Evolutionary conservation across 2,797 vertebrate species (phyloP).

Genomic region (Peromyscus nudipes): DNA sequence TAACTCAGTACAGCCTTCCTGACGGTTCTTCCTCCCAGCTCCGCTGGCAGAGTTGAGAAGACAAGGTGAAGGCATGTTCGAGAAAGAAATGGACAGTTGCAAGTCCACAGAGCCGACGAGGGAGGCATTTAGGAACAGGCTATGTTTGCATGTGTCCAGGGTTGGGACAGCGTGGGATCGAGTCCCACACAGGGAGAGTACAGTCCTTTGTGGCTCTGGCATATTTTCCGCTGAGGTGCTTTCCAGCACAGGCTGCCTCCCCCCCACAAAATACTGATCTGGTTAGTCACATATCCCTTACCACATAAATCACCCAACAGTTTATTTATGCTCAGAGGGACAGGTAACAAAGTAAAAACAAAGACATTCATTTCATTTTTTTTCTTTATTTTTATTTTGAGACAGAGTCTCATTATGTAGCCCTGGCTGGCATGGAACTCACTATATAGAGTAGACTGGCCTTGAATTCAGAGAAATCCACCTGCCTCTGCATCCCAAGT

Average conservation of each 20-base stretch:
- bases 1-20: neutral
- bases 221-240: neutral
- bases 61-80: too few species aligned
- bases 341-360: neutral
- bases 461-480: neutral
- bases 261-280: neutral
- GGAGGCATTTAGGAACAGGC: rapidly evolving
- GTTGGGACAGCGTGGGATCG: neutral
- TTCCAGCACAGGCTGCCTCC: neutral
- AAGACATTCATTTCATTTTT: neutral
- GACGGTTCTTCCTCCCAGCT: neutral
- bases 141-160: rapidly evolving
- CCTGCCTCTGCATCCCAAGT: neutral
- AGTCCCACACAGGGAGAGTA: neutral
- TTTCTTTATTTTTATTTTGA: neutral
- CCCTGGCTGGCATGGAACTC: neutral
- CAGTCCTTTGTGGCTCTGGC: too few species aligned
- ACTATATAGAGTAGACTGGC: neutral
- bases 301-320: neutral
- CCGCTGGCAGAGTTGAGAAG: neutral
- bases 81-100: neutral
- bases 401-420: neutral
- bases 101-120: neutral
- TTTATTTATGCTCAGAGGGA: neutral
- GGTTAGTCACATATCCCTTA: neutral